phyloP scores from a whole-genome alignment of 2,113 vertebrate species.

The Plectropomus leopardus region DNA sequence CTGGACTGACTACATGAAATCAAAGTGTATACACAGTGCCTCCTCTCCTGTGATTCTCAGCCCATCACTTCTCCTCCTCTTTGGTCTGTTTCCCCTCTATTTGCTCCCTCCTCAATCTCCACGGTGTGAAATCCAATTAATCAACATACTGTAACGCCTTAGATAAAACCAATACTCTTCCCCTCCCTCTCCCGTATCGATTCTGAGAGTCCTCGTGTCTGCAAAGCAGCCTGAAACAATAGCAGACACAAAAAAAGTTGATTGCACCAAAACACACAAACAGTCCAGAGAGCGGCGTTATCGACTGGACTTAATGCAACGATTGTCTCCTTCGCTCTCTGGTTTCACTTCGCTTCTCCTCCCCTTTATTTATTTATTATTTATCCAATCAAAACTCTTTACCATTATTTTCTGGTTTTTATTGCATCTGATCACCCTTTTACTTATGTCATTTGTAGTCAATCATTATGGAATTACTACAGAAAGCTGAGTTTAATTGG shows the following conservation, averaged over 20 bases:
- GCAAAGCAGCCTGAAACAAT: constrained; percentile 57
- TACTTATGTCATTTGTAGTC: background rate
- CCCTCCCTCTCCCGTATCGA: constrained; percentile 55
- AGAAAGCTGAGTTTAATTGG: background rate
- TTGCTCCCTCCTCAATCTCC: constrained; percentile 55
- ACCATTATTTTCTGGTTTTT: background rate
- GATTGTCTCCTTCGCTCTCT: constrained; percentile 23
- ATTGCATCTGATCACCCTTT: constrained; percentile 1
- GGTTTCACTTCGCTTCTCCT: constrained; percentile 35
- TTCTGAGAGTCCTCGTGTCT: constrained; percentile 39
- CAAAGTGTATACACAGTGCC: background rate
- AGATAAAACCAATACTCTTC: constrained; percentile 67
- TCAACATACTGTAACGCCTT: constrained; percentile 66
- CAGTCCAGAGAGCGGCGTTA: constrained; percentile 33
- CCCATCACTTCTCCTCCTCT: constrained; percentile 18
- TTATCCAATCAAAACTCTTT: constrained; percentile 10
- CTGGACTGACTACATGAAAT: background rate
- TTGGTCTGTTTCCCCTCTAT: constrained; percentile 38
- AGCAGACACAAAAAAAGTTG: constrained; percentile 37
- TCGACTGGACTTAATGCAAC: constrained; percentile 44
- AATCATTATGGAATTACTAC: background rate
- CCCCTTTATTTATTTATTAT: constrained; percentile 38
- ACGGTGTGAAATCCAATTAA: constrained; percentile 70
- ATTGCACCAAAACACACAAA: constrained; percentile 55
- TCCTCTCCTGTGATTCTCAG: background rate